Evolutionary conservation across 2,113 vertebrate species (phyloP).

Genomic region (Silurus glanis): DNA sequence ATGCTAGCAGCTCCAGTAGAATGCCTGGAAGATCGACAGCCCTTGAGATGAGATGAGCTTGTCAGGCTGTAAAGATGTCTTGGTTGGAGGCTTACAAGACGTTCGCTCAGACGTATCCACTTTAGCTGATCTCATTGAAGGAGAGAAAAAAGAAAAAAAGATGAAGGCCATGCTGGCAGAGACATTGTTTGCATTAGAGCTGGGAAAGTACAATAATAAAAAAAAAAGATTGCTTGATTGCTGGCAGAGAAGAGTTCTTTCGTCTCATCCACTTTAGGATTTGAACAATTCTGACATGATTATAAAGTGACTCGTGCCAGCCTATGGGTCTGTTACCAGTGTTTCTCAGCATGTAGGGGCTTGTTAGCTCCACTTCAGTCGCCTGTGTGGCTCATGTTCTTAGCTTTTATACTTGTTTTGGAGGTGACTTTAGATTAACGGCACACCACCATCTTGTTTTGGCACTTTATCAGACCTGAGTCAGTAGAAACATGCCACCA

Average conservation of each 20-base stretch:
- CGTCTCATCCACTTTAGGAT: background rate
- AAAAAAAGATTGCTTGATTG: constrained; percentile 11
- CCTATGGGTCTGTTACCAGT: background rate
- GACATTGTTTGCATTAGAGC: constrained; percentile 24
- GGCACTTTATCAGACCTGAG: background rate
- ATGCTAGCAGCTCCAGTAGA: background rate
- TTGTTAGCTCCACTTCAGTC: background rate
- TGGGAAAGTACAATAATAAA: constrained; percentile 27
- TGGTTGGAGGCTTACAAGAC: constrained; percentile 13
- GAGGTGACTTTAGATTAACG: background rate
- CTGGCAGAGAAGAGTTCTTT: background rate
- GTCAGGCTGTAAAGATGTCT: constrained; percentile 16
- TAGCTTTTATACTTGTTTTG: background rate
- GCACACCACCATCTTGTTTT: background rate
- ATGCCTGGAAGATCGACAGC: background rate
- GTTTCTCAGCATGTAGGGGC: background rate
- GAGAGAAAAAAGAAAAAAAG: background rate
- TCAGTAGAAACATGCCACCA: background rate
- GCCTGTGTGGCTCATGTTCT: background rate
- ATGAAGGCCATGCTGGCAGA: constrained; percentile 7
- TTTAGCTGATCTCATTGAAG: background rate
- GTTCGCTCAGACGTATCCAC: background rate
- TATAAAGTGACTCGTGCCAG: constrained; percentile 22
- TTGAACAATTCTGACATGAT: constrained; percentile 9
- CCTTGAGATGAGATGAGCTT: constrained; percentile 32